Percentiles rank a stretch among this genome's conserved stretches.
phyloP scores from a whole-genome alignment of 1,140 invertebrate genomes.

The Penaeus chinensis region DNA sequence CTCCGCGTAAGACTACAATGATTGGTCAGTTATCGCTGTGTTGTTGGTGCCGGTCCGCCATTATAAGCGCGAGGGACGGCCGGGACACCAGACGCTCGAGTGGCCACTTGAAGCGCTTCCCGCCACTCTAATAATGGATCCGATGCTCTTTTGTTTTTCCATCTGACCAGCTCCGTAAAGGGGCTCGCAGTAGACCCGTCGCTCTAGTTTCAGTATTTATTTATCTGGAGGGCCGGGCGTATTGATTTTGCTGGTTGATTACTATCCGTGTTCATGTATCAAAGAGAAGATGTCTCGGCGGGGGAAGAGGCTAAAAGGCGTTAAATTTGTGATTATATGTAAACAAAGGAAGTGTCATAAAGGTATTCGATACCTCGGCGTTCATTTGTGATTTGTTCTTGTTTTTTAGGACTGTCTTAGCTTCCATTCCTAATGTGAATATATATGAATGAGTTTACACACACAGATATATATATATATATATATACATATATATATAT shows the following conservation, averaged over 20 bases:
- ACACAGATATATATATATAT: neutral
- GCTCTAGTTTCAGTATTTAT: conserved; percentile 48
- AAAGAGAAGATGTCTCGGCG: no score
- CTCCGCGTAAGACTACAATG: no score
- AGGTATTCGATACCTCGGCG: no score
- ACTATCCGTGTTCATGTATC: conserved; percentile 13
- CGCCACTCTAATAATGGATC: conserved; percentile 60
- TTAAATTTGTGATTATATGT: no score
- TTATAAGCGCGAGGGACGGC: neutral
- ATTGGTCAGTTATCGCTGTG: neutral
- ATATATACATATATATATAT: neutral
- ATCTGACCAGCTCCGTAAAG: conserved; percentile 59
- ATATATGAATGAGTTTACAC: no score
- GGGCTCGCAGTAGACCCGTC: conserved; percentile 19
- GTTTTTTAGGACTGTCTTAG: neutral
- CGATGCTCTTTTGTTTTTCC: conserved; percentile 61
- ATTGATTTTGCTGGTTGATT: conserved; percentile 29
- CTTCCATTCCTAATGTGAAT: no score
- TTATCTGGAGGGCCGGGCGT: conserved; percentile 31
- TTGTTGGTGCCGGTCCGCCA: no score
- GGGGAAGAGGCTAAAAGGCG: no score
- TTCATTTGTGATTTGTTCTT: no score
- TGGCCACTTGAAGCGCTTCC: conserved; percentile 59
- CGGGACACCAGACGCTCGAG: conserved; percentile 56
- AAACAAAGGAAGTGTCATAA: conserved; percentile 5